phyloP scores from a whole-genome alignment of 2,888 invertebrate genomes.

The Drosophila macrothrix region DNA sequence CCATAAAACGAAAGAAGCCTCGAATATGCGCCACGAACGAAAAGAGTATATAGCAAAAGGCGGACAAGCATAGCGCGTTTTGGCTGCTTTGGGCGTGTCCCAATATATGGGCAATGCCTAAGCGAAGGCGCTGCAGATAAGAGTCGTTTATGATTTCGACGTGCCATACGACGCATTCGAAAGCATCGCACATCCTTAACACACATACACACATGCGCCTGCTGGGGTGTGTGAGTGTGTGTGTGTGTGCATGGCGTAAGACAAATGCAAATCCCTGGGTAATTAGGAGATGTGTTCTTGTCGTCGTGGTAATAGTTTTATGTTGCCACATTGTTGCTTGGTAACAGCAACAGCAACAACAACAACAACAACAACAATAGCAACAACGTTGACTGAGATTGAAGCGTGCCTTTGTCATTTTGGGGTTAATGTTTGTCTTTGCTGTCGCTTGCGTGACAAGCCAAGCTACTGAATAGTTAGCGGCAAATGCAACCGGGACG shows the following conservation, averaged over 20 bases:
- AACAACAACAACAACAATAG: conserved; percentile 29
- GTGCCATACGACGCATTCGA: conserved; percentile 54
- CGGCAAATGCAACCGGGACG: conserved; percentile 35
- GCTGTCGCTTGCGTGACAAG: conserved; percentile 48
- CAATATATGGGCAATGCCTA: conserved; percentile 54
- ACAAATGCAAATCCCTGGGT: conserved; percentile 82
- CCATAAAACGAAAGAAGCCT: conserved; percentile 62
- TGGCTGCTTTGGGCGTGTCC: conserved; percentile 40
- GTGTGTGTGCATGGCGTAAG: conserved; percentile 50
- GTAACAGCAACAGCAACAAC: conserved; percentile 36
- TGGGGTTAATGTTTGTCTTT: conserved; percentile 70
- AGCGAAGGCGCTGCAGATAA: conserved; percentile 66
- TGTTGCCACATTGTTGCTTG: conserved; percentile 78
- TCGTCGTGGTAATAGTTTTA: conserved; percentile 80
- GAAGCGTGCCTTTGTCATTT: conserved; percentile 56
- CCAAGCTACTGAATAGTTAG: conserved; percentile 38
- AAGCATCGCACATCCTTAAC: conserved; percentile 38
- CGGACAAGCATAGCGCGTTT: conserved; percentile 28
- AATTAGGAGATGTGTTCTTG: conserved; percentile 83
- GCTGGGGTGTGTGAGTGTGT: conserved; percentile 5
- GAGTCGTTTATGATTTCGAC: conserved; percentile 76
- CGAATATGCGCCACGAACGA: conserved; percentile 10
- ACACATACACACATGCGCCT: conserved; percentile 9
- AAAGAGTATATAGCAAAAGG: conserved; percentile 42
- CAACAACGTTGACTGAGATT: conserved; percentile 65